Conservation (phyloP, 2,888 invertebrate species). For the Andrena praecox region DNA sequence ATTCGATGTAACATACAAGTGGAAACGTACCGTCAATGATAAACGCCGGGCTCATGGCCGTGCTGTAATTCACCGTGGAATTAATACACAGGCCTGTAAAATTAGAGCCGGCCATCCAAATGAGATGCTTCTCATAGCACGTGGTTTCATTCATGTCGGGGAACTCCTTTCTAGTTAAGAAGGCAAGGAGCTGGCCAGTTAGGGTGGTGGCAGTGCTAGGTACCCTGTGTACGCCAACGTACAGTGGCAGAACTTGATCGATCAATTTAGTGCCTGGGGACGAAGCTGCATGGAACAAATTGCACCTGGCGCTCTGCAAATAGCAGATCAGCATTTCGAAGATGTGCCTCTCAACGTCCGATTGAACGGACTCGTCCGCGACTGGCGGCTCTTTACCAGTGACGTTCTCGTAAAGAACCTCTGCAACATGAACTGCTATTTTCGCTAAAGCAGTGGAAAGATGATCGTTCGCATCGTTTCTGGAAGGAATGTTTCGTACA, state of each 20-base stretch:
- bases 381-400: constrained; percentile 85
- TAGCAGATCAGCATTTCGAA: constrained; percentile 92
- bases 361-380: constrained; percentile 40
- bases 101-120: constrained; percentile 89
- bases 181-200: constrained; percentile 88
- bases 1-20: not conserved
- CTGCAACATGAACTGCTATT: constrained; percentile 89
- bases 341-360: constrained; percentile 65
- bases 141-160: constrained; percentile 85
- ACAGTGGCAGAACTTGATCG: constrained; percentile 86
- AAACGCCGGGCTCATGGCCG: constrained; percentile 94
- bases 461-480: constrained; percentile 58
- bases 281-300: constrained; percentile 87
- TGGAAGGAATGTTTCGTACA: constrained; percentile 44
- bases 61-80: constrained; percentile 90
- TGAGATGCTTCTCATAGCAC: constrained; percentile 80
- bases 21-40: constrained; percentile 87
- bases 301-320: constrained; percentile 90
- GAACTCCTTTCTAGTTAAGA: constrained; percentile 87
- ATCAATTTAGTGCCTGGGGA: constrained; percentile 85
- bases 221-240: constrained; percentile 88
- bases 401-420: constrained; percentile 88
- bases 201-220: constrained; percentile 86
- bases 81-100: constrained; percentile 90
- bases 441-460: constrained; percentile 86